Conservation (phyloP, 2,113 vertebrate species). For the Chitala chitala region DNA sequence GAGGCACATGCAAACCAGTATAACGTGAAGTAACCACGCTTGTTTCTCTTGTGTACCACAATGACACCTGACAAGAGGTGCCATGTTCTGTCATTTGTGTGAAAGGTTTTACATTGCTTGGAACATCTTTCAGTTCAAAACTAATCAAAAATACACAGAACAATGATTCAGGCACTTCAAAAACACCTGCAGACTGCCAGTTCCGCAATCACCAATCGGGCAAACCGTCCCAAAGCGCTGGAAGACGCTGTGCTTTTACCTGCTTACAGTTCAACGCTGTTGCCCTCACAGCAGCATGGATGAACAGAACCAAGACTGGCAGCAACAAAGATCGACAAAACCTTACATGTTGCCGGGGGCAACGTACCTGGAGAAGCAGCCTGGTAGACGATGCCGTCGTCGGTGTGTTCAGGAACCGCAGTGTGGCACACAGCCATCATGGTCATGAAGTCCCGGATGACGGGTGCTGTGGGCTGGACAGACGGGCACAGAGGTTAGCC, state of each 20-base stretch:
- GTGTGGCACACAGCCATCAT: constrained; percentile 99
- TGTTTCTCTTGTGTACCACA: neutral
- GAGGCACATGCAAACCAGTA: neutral
- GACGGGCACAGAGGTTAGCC: neutral
- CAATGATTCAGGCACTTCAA: too few relatives aligned
- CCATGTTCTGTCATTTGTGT: neutral
- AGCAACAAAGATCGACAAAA: neutral
- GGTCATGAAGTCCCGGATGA: constrained; percentile 96
- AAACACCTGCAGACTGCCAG: too few relatives aligned
- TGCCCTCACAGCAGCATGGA: neutral
- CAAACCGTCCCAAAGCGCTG: too few relatives aligned
- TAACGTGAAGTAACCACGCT: neutral
- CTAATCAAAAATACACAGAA: too few relatives aligned
- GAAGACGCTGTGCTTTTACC: too few relatives aligned
- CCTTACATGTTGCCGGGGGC: neutral
- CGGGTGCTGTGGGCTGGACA: constrained; percentile 81
- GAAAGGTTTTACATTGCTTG: neutral
- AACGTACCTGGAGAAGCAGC: constrained; percentile 90
- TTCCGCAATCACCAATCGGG: too few relatives aligned
- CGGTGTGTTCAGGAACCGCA: constrained; percentile 83
- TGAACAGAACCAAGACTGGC: neutral
- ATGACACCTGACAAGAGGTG: neutral
- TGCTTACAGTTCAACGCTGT: too few relatives aligned
- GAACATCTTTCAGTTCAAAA: too few relatives aligned
- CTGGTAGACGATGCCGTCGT: constrained; percentile 83